These are phyloP conservation scores for Muscicapa adusta DNA, from an alignment of 2,113 vertebrate genomes.

Conservation along the genomic window DNA sequence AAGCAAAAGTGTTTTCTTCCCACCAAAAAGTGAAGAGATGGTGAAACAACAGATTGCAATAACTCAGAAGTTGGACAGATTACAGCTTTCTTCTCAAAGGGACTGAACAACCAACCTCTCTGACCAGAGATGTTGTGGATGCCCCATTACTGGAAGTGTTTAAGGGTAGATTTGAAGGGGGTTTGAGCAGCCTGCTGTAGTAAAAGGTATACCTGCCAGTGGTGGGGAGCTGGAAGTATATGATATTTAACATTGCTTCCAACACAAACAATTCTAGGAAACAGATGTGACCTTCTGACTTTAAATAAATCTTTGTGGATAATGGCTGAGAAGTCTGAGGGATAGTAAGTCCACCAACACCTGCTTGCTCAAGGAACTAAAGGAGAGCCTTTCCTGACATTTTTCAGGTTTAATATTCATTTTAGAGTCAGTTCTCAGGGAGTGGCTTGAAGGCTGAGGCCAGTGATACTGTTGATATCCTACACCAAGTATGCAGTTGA, in stretches of 20 bases:
- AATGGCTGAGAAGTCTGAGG: background rate
- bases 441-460: background rate
- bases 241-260: background rate
- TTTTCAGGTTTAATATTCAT: background rate
- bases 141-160: background rate
- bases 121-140: background rate
- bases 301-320: background rate
- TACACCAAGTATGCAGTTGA: background rate
- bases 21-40: background rate
- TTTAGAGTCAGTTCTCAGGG: background rate
- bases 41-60: background rate
- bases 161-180: background rate
- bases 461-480: background rate
- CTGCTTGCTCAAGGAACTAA: background rate
- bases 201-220: background rate
- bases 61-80: background rate
- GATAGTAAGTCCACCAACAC: background rate
- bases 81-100: background rate
- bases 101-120: background rate
- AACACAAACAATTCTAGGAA: background rate
- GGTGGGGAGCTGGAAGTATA: background rate
- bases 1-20: background rate
- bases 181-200: background rate
- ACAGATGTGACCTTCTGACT: background rate
- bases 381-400: background rate